Conservation (phyloP, 2,888 invertebrate genomes). For the Trichogramma dendrolimi region DNA sequence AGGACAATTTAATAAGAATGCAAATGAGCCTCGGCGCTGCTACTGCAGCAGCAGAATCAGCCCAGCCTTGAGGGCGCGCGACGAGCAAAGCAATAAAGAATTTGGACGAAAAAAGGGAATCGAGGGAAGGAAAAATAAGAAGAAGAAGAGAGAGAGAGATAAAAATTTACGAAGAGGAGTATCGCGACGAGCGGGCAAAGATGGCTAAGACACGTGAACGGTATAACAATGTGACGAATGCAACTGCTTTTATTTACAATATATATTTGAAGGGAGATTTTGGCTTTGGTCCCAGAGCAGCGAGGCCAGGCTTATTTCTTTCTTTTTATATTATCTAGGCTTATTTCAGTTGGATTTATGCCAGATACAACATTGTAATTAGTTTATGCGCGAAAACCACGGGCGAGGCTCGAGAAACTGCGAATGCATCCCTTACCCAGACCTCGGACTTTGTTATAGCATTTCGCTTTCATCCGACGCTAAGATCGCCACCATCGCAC, state of each 20-base stretch:
- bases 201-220: background rate
- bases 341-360: slow-evolving; percentile 17
- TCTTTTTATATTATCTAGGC: background rate
- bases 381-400: slow-evolving; percentile 19
- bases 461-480: too few species aligned
- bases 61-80: too few species aligned
- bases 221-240: background rate
- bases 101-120: too few species aligned
- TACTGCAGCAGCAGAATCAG: slow-evolving; percentile 6
- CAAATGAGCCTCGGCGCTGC: slow-evolving; percentile 18
- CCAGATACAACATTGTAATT: slow-evolving; percentile 18
- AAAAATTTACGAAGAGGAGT: slow-evolving; percentile 4
- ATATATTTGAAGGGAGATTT: background rate
- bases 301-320: background rate
- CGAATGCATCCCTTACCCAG: background rate
- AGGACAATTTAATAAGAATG: slow-evolving; percentile 27
- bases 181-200: background rate
- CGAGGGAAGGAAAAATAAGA: slow-evolving; percentile 13
- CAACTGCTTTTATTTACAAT: too few species aligned
- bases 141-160: slow-evolving; percentile 6
- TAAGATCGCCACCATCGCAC: too few species aligned
- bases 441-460: too few species aligned
- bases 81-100: too few species aligned
- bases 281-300: slow-evolving; percentile 15
- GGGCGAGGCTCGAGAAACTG: background rate